Conservation (phyloP, 2,113 vertebrate species). For the Rhinolophus sinicus region DNA sequence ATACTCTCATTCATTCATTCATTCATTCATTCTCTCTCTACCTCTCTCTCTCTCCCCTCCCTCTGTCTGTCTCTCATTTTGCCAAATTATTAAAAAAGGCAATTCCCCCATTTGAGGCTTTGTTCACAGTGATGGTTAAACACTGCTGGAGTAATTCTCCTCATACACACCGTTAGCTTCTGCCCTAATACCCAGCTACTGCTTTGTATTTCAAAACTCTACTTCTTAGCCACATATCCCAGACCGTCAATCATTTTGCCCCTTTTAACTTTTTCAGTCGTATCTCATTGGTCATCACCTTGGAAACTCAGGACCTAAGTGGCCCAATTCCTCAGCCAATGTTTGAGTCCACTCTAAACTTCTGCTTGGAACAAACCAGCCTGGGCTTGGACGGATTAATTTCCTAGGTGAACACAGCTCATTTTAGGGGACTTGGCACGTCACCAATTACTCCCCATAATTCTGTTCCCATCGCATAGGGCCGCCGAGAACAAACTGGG, state of each 20-base stretch:
- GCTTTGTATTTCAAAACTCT: neutral
- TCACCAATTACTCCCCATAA: neutral
- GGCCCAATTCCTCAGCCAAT: neutral
- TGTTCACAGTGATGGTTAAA: neutral
- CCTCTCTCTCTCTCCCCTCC: too few relatives aligned
- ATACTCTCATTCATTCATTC: neutral
- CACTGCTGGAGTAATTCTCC: neutral
- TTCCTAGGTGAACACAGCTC: neutral
- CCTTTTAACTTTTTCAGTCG: neutral
- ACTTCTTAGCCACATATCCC: neutral
- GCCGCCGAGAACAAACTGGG: neutral
- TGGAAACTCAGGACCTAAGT: neutral
- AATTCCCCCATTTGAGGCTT: neutral
- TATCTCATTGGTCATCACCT: neutral
- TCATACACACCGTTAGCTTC: neutral
- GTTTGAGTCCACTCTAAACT: neutral
- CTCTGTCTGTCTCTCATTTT: neutral
- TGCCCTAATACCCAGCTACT: neutral
- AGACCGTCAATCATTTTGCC: neutral
- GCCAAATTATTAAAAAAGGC: neutral
- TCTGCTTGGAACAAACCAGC: neutral
- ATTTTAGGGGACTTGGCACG: neutral
- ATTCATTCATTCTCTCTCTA: too few relatives aligned
- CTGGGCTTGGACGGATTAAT: neutral
- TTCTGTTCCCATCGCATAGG: neutral